A percentile compares a stretch with the other conserved stretches of the same genome.
Conservation (phyloP, 2,888 invertebrate species). For the Morpho achilles region DNA sequence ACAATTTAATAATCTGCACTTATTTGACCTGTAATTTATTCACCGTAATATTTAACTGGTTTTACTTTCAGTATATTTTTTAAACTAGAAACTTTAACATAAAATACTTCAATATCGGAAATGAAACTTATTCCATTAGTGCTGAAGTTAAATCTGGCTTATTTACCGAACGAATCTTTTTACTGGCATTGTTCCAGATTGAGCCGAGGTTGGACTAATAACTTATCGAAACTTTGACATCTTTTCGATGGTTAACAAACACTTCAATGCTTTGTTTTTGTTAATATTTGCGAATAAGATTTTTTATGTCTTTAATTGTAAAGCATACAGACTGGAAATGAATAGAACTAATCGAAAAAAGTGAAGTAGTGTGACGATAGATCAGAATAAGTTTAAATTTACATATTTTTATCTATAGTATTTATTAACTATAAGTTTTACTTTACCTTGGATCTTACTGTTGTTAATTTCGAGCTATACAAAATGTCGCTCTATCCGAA, state of each 20-base stretch:
- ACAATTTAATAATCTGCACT: no score
- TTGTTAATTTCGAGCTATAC: no score
- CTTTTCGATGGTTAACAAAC: conserved; percentile 20
- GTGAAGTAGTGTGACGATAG: no score
- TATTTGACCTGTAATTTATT: conserved; percentile 8
- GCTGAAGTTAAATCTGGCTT: conserved; percentile 17
- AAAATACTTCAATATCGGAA: conserved; percentile 16
- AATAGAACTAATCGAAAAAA: no score
- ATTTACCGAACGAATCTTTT: conserved; percentile 21
- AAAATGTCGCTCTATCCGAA: no score
- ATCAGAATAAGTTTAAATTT: no score
- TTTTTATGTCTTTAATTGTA: not conserved
- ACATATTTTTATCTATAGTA: no score
- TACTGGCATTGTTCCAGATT: conserved; percentile 23
- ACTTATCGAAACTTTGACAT: conserved; percentile 23
- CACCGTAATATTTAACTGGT: conserved; percentile 6
- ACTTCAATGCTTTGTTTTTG: not conserved
- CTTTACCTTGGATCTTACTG: no score
- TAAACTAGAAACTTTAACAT: conserved; percentile 1
- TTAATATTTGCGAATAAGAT: not conserved
- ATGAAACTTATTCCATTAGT: conserved; percentile 16
- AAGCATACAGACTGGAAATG: no score
- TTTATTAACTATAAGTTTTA: no score
- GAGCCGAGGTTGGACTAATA: conserved; percentile 20
- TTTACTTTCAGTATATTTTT: conserved; percentile 7